Evolutionary conservation across 1,140 invertebrate species (phyloP), one percentile per base, ranked within the genome.

Genomic region (Armadillidium nasatum): DNA sequence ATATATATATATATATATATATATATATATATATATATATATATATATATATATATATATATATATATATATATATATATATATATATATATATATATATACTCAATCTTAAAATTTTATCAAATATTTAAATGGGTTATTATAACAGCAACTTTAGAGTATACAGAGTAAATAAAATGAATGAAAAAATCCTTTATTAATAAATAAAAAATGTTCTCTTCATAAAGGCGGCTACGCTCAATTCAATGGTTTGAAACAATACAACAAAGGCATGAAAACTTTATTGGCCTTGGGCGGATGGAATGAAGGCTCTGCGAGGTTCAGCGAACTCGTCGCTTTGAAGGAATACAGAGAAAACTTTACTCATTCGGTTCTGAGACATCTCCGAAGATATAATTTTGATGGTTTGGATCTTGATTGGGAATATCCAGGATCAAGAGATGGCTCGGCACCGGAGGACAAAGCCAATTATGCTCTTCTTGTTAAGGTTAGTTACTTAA

Each of bases 351-450:
- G 94, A 89, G 89, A 83, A 90, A 90, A 93, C 82, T 93, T 97
- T 81, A 92, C 94, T 21, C 92, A 91, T 85, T 94, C 95, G 82
- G 88, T 91, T 44, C 88, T 98, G 11, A 92, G 92, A 84, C 97
- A 96, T 83, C 87, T 97, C 69, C 87, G 95, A 79, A 91, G 94
- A 82, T 93, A 96, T 84, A 91, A 94, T 82, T 98, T 98, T 84
- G 95, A 98, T 86, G 96, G 96, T 10, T 88, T 98, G 22, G 96
- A 98, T 85, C 87, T 98, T 79, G 95, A 97, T 84, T 98, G 95
- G 95, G 95, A 97, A 83, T 98, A 98, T 86, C 96, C 96, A 0
- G 91, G 92, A 0, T 91, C 92, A 84, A 87, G 95, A 60, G 95
- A 97, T 83, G 96, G 96, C 11, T 93, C 93, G 76, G 94, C 95